Base-by-base conservation (phyloP, 2,888 invertebrate genomes). In the Thecocarcelia acutangulata region DNA sequence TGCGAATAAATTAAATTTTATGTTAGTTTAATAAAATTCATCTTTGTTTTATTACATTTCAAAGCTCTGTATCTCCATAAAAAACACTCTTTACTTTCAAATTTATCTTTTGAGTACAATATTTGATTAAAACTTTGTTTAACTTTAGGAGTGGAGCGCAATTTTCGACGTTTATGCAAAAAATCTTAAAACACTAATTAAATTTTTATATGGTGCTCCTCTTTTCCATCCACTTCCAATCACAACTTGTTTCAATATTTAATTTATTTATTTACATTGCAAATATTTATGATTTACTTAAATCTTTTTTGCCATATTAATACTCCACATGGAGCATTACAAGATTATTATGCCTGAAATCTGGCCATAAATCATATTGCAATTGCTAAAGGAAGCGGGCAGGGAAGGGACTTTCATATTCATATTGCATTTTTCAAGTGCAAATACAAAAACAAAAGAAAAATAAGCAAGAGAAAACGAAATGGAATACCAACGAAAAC, bases 391-490 rank as follows among this genome's bases (percentile, higher is more conserved):
- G 19, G 48, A 19, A 58, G 50, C 11, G 59, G 44, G 66, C 13
- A 6, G 21, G 44, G 42, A 24, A 59, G 21, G 19, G 50, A 56
- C 24, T 54, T 69, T 54, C 19, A 46, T 61, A 69, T 46, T 48
- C 19, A 64, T 72, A 70, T 70, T 78, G 66, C 66, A 66, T 42
- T 66, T 77, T 78, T 72, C 78, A 78, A 78, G 78, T 78, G 78
- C 72, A 72, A 72, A 78, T 24, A 78, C 50, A 50, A 59, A 78
- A 66, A 72, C 46, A 52, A 72, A 72, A 52, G n/a, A 52, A 44
- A 61, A 42, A 50, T 13, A 69, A 54, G 48, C 9, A 50, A 68
- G 42, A 33, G n/a, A 68, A 68, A 59, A 37, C 19, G 52, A 63
- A 69, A 44, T 33, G n/a, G 46, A 68, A 76, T 52, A 54, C 46